Evolutionary conservation across 2,888 invertebrate species (phyloP).

Genomic region (Uropetala carovei): DNA sequence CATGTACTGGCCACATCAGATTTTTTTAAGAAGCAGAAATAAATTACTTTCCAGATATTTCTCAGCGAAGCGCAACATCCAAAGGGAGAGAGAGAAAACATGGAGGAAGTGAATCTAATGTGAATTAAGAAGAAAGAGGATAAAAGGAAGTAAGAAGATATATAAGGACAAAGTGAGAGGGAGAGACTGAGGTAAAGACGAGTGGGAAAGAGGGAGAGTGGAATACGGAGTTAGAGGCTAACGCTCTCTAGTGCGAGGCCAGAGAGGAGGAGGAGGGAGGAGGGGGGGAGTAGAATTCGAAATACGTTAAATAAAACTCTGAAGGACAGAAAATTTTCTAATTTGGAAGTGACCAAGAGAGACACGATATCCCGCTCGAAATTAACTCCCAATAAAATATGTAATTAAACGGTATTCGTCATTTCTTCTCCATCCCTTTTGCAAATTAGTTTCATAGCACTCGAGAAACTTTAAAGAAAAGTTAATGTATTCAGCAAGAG

Average conservation of each 20-base stretch:
- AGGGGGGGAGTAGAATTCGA: neutral
- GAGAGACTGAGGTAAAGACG: neutral
- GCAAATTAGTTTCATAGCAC: neutral
- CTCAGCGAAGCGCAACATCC: neutral
- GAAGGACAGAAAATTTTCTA: neutral
- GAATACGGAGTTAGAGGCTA: neutral
- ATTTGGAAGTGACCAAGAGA: neutral
- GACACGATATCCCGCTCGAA: neutral
- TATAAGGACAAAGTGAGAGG: neutral
- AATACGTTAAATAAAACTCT: neutral
- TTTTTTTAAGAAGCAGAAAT: neutral
- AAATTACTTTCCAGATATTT: neutral
- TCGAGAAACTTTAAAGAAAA: neutral
- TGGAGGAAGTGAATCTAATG: neutral
- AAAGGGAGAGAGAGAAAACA: neutral
- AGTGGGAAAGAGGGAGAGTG: neutral
- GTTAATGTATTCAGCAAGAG: neutral
- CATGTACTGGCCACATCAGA: too few species aligned
- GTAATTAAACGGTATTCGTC: neutral
- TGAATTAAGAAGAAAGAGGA: neutral
- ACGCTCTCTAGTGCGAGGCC: neutral
- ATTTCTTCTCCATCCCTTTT: neutral
- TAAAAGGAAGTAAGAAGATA: neutral
- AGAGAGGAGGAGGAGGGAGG: neutral
- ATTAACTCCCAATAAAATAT: neutral